Evolutionary conservation across 2,797 vertebrate genomes (phyloP).

Genomic region (Sebastes variabilis): DNA sequence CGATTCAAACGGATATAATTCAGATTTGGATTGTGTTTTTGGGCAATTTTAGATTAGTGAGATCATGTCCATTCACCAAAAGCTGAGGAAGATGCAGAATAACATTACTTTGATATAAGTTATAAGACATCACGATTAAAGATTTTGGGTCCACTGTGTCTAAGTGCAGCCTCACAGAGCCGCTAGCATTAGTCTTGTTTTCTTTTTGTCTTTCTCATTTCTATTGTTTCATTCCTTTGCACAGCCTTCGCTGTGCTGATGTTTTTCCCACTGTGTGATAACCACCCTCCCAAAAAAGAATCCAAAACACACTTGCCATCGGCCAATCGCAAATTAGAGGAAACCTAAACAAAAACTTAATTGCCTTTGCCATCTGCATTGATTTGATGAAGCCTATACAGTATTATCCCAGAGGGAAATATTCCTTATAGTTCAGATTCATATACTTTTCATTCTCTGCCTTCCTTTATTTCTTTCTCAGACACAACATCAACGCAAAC

Average conservation of each 20-base stretch:
- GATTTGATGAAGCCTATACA: conserved; percentile 49
- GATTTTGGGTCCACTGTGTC: neutral
- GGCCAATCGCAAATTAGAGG: too few species aligned
- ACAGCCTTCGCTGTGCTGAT: neutral
- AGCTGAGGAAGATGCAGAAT: neutral
- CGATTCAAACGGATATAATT: too few species aligned
- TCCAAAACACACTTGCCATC: too few species aligned
- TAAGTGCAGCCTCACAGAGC: neutral
- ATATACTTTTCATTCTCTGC: conserved; percentile 14
- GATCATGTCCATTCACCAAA: neutral
- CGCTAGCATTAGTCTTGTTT: neutral
- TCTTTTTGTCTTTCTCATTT: neutral
- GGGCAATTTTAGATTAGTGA: neutral
- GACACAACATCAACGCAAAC: conserved; percentile 10
- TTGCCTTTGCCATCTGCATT: conserved; percentile 59
- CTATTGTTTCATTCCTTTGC: neutral
- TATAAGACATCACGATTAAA: neutral
- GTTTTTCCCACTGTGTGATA: conserved; percentile 4
- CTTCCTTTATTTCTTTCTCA: conserved; percentile 11
- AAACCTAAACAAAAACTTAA: conserved; percentile 31
- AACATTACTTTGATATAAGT: neutral
- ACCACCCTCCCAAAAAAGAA: neutral
- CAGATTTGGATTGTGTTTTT: too few species aligned
- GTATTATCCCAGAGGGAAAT: conserved; percentile 43
- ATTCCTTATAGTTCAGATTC: conserved; percentile 24